Evolutionary conservation across 2,797 vertebrate genomes (phyloP), one percentile per base, ranked within the genome.

Genomic region (Lepilemur ruficaudatus): DNA sequence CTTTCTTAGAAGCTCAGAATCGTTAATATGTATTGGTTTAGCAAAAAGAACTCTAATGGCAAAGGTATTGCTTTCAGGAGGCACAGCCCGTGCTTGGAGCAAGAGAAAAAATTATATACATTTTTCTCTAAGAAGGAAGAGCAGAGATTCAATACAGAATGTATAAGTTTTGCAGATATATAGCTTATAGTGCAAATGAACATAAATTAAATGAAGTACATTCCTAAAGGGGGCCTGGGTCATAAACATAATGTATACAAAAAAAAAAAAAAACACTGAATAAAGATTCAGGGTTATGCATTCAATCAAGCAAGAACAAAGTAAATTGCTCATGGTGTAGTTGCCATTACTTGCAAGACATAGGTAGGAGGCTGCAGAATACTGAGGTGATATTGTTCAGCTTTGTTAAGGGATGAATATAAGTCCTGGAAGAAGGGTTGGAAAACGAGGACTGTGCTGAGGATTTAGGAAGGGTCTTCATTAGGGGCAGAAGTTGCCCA

Each of bases 1-100:
- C 50, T 80, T 89, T 92, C 89, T 95, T 80, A 91, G 69, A 93
- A 78, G 85, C 78, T 79, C 25, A 83, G 67, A 96, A 85, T 70
- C 57, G 2, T 81, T 92, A 35, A 57, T 87, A 69, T 32, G 4
- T 28, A 84, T 84, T 12, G 32, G 17, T 50, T 63, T 81, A 48
- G 55, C 9, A 87, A 89, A 92, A 81, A 69, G 3, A n/a, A 61
- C 25, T 96, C 25, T 65, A 67, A 84, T 30, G 48, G 52, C 41
- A 96, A 79, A 89, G 6, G 3, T 7, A 65, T 30, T 76, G 28
- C 57, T 50, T 94, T 87, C 61, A 55, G 82, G 43, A 90, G 22
- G 6, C 35, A 35, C 11, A 93, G 48, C 6, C 15, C 30, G 7
- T 28, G 15, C 52, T 46, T 52, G 18, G 25, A 91, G 7, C 7